Evolutionary conservation across 2,888 invertebrate species (phyloP).

Genomic region (Xiphydria camelus): DNA sequence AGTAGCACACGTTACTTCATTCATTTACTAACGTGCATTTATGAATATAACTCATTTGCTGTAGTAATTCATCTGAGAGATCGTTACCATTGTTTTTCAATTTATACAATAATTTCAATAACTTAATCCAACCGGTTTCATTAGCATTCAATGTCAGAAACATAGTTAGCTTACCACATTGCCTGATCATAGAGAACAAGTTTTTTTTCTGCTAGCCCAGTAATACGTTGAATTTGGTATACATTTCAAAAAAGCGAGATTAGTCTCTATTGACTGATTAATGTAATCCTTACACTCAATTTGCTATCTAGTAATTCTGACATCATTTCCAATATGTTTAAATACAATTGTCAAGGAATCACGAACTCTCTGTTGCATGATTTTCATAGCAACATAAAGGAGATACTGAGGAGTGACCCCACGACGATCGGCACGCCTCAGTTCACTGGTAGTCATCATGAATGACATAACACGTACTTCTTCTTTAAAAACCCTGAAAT

Average conservation of each 20-base stretch:
- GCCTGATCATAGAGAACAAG: constrained; percentile 51
- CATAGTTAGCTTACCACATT: constrained; percentile 48
- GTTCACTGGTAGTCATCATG: constrained; percentile 51
- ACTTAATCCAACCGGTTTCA: constrained; percentile 46
- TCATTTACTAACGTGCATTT: constrained; percentile 25
- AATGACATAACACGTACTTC: constrained; percentile 43
- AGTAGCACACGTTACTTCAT: constrained; percentile 37
- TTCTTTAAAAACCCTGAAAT: constrained; percentile 37
- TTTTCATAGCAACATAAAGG: constrained; percentile 55
- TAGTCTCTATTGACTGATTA: neutral
- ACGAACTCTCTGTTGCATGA: constrained; percentile 35
- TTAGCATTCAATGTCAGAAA: constrained; percentile 53
- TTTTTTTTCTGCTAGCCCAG: constrained; percentile 49
- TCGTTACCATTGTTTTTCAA: constrained; percentile 15
- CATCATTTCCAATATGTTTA: constrained; percentile 35
- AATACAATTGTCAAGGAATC: constrained; percentile 26
- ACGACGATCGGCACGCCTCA: constrained; percentile 49
- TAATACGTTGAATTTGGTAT: constrained; percentile 41
- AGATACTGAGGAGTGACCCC: constrained; percentile 39
- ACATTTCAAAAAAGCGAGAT: constrained; percentile 2
- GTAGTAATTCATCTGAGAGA: neutral
- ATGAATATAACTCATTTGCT: constrained; percentile 11
- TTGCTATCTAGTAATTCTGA: constrained; percentile 33
- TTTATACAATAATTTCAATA: constrained; percentile 45
- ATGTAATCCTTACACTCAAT: constrained; percentile 40